These are phyloP conservation scores for Pterocles burchelli DNA, from an alignment of 2,113 vertebrate genomes.

Conservation along the genomic window DNA sequence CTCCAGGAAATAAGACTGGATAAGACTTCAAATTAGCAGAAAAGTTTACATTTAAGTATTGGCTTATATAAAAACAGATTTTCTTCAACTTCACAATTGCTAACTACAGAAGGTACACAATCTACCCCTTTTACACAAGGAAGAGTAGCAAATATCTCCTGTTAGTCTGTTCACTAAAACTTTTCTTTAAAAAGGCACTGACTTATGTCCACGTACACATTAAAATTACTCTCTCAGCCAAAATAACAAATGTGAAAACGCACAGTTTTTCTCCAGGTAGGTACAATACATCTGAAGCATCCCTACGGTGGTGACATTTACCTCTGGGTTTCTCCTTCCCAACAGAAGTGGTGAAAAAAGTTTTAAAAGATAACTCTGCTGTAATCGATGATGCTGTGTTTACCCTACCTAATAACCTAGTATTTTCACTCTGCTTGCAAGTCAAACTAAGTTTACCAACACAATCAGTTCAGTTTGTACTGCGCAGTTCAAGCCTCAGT, in stretches of 20 bases:
- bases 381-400: not conserved
- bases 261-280: not conserved
- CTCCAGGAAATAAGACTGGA: not conserved
- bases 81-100: not conserved
- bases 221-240: not conserved
- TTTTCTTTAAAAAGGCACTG: not conserved
- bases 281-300: not conserved
- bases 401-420: not conserved
- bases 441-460: not conserved
- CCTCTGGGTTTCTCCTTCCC: not conserved
- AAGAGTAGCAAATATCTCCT: not conserved
- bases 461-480: not conserved
- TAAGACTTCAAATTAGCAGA: not conserved
- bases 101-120: not conserved
- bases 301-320: not conserved
- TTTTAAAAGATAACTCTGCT: not conserved
- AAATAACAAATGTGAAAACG: not conserved
- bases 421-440: not conserved
- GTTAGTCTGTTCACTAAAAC: not conserved
- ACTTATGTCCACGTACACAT: not conserved
- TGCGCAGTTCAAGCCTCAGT: rapidly evolving
- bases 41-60: not conserved
- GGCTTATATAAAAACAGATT: not conserved
- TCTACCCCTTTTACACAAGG: not conserved
- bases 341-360: rapidly evolving